Base-by-base conservation (phyloP, 2,888 invertebrate species). In the Epinotia nisella region DNA sequence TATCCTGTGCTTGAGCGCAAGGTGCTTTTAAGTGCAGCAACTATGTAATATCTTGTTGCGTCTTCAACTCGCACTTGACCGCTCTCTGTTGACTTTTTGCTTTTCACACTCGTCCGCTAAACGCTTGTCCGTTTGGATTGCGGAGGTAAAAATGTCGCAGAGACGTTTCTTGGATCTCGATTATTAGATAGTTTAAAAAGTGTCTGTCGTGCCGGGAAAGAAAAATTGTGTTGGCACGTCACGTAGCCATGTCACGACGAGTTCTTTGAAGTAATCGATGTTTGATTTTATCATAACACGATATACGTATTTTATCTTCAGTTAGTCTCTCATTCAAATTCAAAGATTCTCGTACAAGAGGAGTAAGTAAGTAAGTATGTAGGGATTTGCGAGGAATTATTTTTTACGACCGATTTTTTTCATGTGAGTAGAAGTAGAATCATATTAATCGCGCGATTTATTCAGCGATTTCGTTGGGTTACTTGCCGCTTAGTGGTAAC, bases 51-150 rank as follows among this genome's bases (percentile, higher is more conserved):
- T 55, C 56, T 53, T 3, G 39, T 58, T 39, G 49, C 56, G 62
- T 67, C 29, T 29, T 60, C 51, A 58, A 58, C 69, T 56, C 41
- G 51, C 68, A 59, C 68, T 73, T 67, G 49, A 68, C 64, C 62
- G 59, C 70, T 55, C 51, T 75, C 68, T 87, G 82, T 88, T 85
- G 83, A 85, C 84, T 79, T 72, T 83, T 75, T 80, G 89, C 92
- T 93, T 91, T 93, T 93, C 89, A 93, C 93, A 91, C 91, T 80
- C 86, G 77, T 81, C 78, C 77, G 89, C 89, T 93, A 93, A 93
- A 82, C 77, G 90, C 76, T 76, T 76, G 83, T 82, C 84, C 79
- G 83, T 82, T 85, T 82, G 81, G 82, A 85, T 85, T 87, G 35
- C 35, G 83, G 74, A 79, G 78, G 82, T 82, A 79, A 86, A 90